These are phyloP conservation scores for Valencia hispanica DNA, from an alignment of 2,797 vertebrate genomes.

Conservation along the genomic window DNA sequence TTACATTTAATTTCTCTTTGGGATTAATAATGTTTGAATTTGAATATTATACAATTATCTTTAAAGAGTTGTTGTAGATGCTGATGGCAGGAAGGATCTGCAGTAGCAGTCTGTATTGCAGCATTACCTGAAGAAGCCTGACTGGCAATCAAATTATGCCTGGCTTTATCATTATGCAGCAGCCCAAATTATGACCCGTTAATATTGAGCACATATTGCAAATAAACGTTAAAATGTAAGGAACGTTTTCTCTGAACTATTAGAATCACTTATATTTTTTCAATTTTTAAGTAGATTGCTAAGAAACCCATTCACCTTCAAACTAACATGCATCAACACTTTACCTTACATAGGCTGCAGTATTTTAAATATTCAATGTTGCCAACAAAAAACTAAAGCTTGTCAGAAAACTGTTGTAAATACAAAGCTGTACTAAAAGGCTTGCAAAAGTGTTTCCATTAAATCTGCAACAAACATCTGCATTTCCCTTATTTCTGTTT, in stretches of 20 bases:
- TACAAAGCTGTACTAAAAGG: too few species aligned
- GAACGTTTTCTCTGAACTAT: not conserved
- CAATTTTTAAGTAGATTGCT: not conserved
- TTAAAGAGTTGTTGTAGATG: not conserved
- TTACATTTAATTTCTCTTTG: too few species aligned
- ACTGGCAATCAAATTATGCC: not conserved
- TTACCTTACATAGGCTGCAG: not conserved
- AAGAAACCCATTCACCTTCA: not conserved
- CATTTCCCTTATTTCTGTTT: not conserved
- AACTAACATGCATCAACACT: too few species aligned
- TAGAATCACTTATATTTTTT: not conserved
- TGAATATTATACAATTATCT: not conserved
- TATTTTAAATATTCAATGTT: not conserved
- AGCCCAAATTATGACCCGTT: not conserved
- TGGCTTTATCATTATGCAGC: not conserved
- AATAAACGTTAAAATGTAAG: not conserved
- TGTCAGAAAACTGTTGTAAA: not conserved
- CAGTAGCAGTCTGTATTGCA: too few species aligned
- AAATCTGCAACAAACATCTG: not conserved
- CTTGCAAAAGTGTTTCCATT: not conserved
- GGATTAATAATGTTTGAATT: too few species aligned
- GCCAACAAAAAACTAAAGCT: not conserved
- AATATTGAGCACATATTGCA: not conserved
- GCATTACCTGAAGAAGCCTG: too few species aligned
- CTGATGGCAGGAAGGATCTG: too few species aligned